These are phyloP conservation scores for Hippopotamus amphibius DNA, from an alignment of 2,113 vertebrate species.

Conservation along the genomic window DNA sequence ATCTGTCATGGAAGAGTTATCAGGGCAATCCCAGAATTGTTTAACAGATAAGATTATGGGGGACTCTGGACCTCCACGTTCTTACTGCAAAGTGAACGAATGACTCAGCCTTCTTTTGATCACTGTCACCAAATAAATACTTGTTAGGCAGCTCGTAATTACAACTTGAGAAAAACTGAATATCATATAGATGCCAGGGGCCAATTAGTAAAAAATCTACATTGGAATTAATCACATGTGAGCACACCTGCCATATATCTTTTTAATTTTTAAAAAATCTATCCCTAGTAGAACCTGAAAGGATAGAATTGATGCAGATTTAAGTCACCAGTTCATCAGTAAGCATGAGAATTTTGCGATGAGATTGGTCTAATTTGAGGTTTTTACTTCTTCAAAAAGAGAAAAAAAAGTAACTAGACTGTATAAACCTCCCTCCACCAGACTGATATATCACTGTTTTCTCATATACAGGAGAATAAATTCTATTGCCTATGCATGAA, in stretches of 20 bases:
- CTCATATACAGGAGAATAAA: slow-evolving; percentile 55
- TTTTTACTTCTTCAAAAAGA: slow-evolving; percentile 54
- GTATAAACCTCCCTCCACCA: slow-evolving; percentile 30
- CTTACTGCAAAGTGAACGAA: background rate
- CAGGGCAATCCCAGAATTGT: background rate
- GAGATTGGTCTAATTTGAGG: background rate
- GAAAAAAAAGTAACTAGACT: background rate
- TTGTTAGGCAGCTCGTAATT: background rate
- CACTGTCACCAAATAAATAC: background rate
- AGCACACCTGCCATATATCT: background rate
- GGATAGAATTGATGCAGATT: background rate
- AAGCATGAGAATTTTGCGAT: slow-evolving; percentile 42
- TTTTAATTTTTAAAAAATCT: no score
- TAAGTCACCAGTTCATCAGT: background rate
- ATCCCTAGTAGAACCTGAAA: background rate
- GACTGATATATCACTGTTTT: slow-evolving; percentile 75
- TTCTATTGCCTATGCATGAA: slow-evolving; percentile 75
- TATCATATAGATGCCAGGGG: background rate
- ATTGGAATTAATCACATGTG: background rate
- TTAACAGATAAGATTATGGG: background rate
- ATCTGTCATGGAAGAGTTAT: background rate
- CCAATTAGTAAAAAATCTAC: background rate
- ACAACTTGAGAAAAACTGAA: slow-evolving; percentile 8
- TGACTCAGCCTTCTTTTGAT: background rate
- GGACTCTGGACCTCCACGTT: background rate